Evolutionary conservation across 2,113 vertebrate genomes (phyloP).

Genomic region (Falco punctatus): DNA sequence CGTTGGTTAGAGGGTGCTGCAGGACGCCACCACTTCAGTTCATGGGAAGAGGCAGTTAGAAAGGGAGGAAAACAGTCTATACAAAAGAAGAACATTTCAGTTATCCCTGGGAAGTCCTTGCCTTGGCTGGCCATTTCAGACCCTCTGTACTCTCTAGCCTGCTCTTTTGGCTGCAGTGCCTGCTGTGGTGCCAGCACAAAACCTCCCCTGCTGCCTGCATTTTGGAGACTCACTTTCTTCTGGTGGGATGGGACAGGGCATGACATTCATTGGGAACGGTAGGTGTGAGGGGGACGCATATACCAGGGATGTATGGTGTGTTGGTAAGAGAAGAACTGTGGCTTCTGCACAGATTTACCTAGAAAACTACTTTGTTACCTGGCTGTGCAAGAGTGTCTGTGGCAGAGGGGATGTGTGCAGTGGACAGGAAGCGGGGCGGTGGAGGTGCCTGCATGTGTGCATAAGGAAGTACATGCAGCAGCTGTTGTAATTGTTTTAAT

Average conservation of each 20-base stretch:
- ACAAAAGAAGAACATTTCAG: neutral
- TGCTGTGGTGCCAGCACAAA: neutral
- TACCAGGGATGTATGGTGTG: neutral
- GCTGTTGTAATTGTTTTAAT: constrained; percentile 23
- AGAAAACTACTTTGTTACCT: neutral
- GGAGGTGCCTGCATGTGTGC: neutral
- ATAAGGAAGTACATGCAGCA: constrained; percentile 9
- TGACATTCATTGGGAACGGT: neutral
- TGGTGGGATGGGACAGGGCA: neutral
- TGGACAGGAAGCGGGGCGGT: neutral
- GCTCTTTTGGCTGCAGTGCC: neutral
- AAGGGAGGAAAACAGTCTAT: neutral
- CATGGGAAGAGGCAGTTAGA: neutral
- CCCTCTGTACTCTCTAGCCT: neutral
- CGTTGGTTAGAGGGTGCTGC: neutral
- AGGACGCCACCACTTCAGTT: neutral
- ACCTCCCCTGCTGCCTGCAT: neutral
- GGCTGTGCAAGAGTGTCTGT: neutral
- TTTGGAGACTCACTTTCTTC: neutral
- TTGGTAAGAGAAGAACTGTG: neutral
- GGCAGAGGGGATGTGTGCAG: neutral
- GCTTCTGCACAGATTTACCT: neutral
- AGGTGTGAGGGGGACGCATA: neutral
- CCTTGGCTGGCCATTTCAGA: neutral
- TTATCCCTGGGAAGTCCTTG: neutral